phyloP scores from a whole-genome alignment of 2,113 vertebrate genomes.

The Tricholaema leucomelas region DNA sequence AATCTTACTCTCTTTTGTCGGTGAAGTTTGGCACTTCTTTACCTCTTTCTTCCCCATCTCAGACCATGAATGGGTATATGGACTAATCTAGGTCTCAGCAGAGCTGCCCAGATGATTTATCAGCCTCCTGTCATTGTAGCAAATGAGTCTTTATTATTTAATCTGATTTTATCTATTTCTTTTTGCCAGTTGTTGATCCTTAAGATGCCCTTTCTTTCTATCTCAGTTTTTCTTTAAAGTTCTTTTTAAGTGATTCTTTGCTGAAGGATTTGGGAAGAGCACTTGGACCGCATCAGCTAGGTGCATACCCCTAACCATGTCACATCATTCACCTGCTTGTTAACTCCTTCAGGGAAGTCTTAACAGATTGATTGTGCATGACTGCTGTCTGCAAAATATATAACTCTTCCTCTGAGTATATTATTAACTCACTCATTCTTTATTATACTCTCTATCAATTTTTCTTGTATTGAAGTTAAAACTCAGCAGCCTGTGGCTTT shows the following conservation, averaged over 20 bases:
- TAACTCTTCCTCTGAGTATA: neutral
- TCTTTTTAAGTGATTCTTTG: neutral
- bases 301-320: neutral
- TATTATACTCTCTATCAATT: neutral
- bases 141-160: neutral
- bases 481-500: neutral
- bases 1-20: neutral
- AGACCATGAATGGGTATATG: neutral
- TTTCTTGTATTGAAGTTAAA: neutral
- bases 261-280: neutral
- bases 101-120: neutral
- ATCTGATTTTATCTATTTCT: neutral
- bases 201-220: neutral
- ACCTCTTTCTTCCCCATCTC: neutral
- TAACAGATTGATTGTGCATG: neutral
- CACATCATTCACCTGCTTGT: neutral
- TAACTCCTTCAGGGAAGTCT: neutral
- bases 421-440: neutral
- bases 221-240: neutral
- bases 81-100: neutral
- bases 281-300: fast-evolving
- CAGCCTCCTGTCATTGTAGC: neutral
- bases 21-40: neutral
- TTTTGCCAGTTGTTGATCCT: neutral
- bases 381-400: neutral